phyloP scores from a whole-genome alignment of 2,113 vertebrate species.

The Pelusios castaneus region DNA sequence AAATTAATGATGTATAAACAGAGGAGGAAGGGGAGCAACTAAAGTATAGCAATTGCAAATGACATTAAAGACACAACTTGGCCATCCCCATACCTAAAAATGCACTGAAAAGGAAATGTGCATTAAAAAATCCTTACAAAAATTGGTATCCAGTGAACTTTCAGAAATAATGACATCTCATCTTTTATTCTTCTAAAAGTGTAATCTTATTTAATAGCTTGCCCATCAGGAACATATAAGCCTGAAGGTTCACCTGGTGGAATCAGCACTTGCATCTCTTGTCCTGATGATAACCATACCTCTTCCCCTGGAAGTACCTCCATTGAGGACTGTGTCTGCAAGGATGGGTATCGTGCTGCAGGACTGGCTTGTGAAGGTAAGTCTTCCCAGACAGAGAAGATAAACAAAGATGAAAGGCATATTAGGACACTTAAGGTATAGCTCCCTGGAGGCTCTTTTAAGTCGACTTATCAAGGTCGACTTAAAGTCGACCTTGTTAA shows the following conservation, averaged over 20 bases:
- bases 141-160: background rate
- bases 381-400: background rate
- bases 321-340: slow-evolving; percentile 87
- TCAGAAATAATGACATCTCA: background rate
- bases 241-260: slow-evolving; percentile 91
- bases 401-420: background rate
- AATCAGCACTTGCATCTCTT: slow-evolving; percentile 85
- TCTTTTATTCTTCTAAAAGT: background rate
- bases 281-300: slow-evolving; percentile 88
- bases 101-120: background rate
- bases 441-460: no score
- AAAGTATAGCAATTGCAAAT: background rate
- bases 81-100: background rate
- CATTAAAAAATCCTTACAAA: background rate
- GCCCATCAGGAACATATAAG: slow-evolving; percentile 93
- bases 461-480: no score
- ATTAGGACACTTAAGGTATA: background rate
- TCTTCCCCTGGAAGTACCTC: slow-evolving; percentile 92
- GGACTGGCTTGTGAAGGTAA: slow-evolving; percentile 89
- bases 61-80: background rate
- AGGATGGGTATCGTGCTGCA: slow-evolving; percentile 81
- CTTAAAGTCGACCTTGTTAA: no score
- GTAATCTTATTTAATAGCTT: slow-evolving; percentile 79
- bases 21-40: background rate
- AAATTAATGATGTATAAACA: background rate